Percentiles rank a stretch among this genome's conserved stretches.
phyloP scores from a whole-genome alignment of 2,113 vertebrate genomes.

The Onychorhynchus coronatus region DNA sequence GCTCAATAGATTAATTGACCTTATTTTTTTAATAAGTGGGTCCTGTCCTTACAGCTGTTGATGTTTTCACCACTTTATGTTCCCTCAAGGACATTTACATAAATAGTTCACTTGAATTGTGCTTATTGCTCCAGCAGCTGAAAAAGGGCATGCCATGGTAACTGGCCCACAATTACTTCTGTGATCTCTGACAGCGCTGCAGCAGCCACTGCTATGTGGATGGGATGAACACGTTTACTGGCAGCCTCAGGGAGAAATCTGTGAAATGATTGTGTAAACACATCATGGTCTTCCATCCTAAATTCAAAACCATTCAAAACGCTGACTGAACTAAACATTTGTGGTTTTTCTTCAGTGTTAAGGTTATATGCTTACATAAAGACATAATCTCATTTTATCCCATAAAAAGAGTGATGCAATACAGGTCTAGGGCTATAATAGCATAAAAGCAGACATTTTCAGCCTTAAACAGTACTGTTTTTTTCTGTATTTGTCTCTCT shows the following conservation, averaged over 20 bases:
- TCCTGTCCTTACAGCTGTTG: not conserved
- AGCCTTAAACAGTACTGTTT: not conserved
- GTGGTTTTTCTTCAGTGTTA: not conserved
- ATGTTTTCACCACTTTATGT: not conserved
- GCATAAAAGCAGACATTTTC: not conserved
- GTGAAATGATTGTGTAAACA: not conserved
- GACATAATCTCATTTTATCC: not conserved
- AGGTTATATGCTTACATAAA: not conserved
- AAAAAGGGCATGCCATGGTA: not conserved
- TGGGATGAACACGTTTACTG: not conserved
- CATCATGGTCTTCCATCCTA: not conserved
- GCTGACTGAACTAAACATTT: not conserved
- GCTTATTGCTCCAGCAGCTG: not conserved
- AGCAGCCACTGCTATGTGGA: not conserved
- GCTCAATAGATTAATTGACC: not conserved
- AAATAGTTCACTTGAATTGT: not conserved
- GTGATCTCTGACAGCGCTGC: accelerated
- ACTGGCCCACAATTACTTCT: not conserved
- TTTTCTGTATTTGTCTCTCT: not conserved
- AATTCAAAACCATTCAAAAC: not conserved
- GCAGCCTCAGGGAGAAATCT: not conserved
- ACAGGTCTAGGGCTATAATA: not conserved
- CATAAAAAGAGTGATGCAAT: not conserved
- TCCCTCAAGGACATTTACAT: slow-evolving; percentile 30
- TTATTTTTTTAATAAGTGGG: not conserved